Conservation (phyloP, 2,888 invertebrate species). For the Mimas tiliae region DNA sequence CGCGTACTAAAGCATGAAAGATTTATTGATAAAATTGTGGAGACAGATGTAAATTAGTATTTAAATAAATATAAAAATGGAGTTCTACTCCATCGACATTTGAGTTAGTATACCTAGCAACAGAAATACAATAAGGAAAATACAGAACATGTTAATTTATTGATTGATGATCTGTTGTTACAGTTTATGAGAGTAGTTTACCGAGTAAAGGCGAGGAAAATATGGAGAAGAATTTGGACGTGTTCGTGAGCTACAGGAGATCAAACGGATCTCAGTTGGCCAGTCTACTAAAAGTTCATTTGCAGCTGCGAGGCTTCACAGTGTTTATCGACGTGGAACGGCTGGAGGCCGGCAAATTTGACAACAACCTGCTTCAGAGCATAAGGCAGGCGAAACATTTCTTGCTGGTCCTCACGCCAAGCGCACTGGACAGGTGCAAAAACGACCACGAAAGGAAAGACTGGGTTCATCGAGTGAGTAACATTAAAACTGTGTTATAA, state of each 20-base stretch:
- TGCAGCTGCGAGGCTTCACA: conserved; percentile 97
- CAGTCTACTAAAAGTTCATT: conserved; percentile 97
- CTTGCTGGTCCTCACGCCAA: conserved; percentile 96
- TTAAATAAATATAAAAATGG: conserved; percentile 2
- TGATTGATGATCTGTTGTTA: conserved; percentile 44
- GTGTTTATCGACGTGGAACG: conserved; percentile 99
- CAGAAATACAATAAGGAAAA: not conserved
- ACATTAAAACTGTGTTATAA: not conserved
- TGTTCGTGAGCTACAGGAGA: conserved; percentile 98
- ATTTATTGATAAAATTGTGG: conserved; percentile 14
- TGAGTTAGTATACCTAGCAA: too few species aligned
- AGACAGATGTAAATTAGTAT: conserved; percentile 14
- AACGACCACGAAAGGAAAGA: conserved; percentile 97
- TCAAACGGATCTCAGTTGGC: conserved; percentile 99
- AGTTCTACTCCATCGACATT: not conserved
- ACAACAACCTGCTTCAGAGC: conserved; percentile 98
- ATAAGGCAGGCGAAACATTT: conserved; percentile 99
- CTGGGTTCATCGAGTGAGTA: conserved; percentile 98
- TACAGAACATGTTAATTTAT: not conserved
- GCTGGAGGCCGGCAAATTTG: conserved; percentile 99
- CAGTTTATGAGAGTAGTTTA: conserved; percentile 87
- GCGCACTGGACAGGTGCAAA: conserved; percentile 96
- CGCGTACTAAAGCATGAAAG: conserved; percentile 27
- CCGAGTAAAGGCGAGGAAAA: conserved; percentile 89
- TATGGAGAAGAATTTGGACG: conserved; percentile 96